These are phyloP conservation scores for Marasmarcha lunaedactyla DNA, from an alignment of 2,888 invertebrate species.

Conservation along the genomic window DNA sequence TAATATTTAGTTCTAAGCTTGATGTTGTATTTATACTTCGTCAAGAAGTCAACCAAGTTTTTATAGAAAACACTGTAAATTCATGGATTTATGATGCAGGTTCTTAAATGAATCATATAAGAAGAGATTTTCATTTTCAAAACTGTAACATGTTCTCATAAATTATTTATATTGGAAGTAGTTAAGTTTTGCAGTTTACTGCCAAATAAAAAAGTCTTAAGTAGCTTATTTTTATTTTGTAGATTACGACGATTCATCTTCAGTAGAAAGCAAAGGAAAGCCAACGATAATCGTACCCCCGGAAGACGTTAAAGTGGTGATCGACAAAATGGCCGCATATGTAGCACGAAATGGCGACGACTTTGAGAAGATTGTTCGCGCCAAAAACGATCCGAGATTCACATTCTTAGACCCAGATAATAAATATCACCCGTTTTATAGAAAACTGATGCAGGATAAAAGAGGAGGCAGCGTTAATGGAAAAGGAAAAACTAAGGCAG, in stretches of 20 bases:
- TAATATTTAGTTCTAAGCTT: no score
- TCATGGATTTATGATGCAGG: no score
- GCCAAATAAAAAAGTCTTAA: no score
- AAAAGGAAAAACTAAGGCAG: conserved; percentile 12
- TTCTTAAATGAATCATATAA: no score
- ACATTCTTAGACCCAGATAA: conserved; percentile 85
- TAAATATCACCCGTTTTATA: conserved; percentile 86
- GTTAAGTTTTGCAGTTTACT: no score
- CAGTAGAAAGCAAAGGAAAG: conserved; percentile 33
- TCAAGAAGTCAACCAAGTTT: no score
- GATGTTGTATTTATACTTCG: no score
- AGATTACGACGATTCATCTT: conserved; percentile 48
- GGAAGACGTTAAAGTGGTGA: conserved; percentile 85
- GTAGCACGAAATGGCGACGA: conserved; percentile 95
- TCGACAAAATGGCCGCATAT: conserved; percentile 97
- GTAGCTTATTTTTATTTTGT: no score
- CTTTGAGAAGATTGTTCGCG: conserved; percentile 89
- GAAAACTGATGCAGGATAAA: conserved; percentile 49
- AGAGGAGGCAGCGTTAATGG: conserved; percentile 32
- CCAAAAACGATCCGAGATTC: conserved; percentile 88
- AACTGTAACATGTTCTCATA: no score
- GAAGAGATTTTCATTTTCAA: no score
- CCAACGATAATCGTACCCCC: conserved; percentile 44
- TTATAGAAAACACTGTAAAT: no score
- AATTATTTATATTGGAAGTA: no score